Evolutionary conservation across 2,888 invertebrate genomes (phyloP).

Genomic region (Plagodis pulveraria): DNA sequence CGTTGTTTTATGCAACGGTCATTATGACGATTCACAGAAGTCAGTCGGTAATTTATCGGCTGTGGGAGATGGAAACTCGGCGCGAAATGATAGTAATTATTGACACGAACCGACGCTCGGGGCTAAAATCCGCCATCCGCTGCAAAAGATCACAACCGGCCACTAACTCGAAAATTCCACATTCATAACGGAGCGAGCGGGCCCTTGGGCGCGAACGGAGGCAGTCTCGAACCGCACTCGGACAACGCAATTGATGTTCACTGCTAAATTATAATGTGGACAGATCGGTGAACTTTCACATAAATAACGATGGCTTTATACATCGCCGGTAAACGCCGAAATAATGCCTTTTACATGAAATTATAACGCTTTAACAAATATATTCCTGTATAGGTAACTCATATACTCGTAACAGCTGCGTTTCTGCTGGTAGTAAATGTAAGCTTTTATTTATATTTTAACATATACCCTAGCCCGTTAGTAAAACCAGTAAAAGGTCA

Average conservation of each 20-base stretch:
- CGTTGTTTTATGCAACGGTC: constrained; percentile 61
- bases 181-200: constrained; percentile 69
- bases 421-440: not conserved
- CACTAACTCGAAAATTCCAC: constrained; percentile 80
- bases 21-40: constrained; percentile 79
- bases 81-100: constrained; percentile 80
- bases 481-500: too few species aligned
- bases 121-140: constrained; percentile 62
- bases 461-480: too few species aligned
- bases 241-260: constrained; percentile 61
- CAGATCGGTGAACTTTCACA: constrained; percentile 48
- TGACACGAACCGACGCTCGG: constrained; percentile 74
- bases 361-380: constrained; percentile 27
- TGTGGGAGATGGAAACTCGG: constrained; percentile 69
- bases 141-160: constrained; percentile 71
- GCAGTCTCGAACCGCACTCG: constrained; percentile 53
- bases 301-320: constrained; percentile 39
- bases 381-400: constrained; percentile 11
- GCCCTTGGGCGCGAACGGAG: constrained; percentile 67
- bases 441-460: too few species aligned
- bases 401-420: not conserved
- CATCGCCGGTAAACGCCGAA: constrained; percentile 12
- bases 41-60: constrained; percentile 70
- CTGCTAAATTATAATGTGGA: constrained; percentile 55
- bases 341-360: constrained; percentile 16